Evolutionary conservation across 1,140 invertebrate genomes (phyloP).

Genomic region (Drosophila gunungcola): DNA sequence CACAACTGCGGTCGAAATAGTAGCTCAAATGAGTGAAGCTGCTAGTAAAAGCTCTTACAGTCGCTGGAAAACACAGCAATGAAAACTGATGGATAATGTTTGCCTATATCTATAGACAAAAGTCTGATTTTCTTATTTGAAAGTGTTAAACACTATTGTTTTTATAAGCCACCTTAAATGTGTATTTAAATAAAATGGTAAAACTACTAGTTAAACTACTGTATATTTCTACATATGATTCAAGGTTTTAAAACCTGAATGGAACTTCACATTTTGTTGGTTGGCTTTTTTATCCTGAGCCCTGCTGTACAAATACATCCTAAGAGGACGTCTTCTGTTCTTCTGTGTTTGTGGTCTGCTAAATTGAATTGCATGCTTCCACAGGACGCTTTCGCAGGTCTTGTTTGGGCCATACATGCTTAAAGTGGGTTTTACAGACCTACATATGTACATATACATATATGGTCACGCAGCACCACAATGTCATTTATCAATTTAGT

Average conservation of each 20-base stretch:
- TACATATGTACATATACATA: slow-evolving; percentile 35
- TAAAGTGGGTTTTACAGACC: slow-evolving; percentile 13
- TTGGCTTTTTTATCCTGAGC: background rate
- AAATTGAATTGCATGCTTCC: slow-evolving; percentile 63
- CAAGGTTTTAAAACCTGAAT: too few relatives aligned
- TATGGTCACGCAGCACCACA: slow-evolving; percentile 66
- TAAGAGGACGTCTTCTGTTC: slow-evolving; percentile 31
- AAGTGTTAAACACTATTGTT: too few relatives aligned
- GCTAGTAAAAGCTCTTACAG: background rate
- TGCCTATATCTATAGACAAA: background rate
- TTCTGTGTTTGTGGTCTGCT: slow-evolving; percentile 35
- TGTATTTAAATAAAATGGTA: too few relatives aligned
- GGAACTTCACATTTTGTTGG: too few relatives aligned
- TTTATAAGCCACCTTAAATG: too few relatives aligned
- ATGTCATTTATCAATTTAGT: slow-evolving; percentile 84
- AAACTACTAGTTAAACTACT: too few relatives aligned
- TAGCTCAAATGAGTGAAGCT: background rate
- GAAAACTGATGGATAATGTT: background rate
- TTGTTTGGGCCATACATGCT: slow-evolving; percentile 21
- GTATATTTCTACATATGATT: too few relatives aligned
- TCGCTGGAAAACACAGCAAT: too few relatives aligned
- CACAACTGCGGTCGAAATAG: slow-evolving; percentile 2
- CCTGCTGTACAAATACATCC: slow-evolving; percentile 29
- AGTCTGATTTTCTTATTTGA: too few relatives aligned
- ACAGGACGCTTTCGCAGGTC: slow-evolving; percentile 30